Evolutionary conservation across 2,113 vertebrate species (phyloP), one percentile per base, ranked within the genome.

Genomic region (Apteryx owenii): DNA sequence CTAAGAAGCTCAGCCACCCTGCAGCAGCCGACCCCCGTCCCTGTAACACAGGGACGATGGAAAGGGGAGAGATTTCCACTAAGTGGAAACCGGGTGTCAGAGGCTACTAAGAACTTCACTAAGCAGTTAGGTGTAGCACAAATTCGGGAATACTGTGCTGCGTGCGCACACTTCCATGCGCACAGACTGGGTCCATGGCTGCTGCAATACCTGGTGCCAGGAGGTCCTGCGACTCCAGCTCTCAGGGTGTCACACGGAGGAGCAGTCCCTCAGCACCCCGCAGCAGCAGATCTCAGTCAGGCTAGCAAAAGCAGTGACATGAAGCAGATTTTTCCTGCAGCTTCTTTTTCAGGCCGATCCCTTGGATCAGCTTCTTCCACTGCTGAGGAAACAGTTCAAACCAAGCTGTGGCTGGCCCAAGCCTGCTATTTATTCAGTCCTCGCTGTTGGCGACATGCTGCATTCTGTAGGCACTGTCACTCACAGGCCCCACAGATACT

Each of bases 161-260:
- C 29, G 17, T 22, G 42, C 1, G 0, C 53, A 18, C 58, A 17
- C 31, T 28, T 19, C 20, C 17, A 1, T 0, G 6, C 53, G 25
- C 60, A 40, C 38, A 42, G 17, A 17, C 56, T 33, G 29, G 29
- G 56, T 31, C 46, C 2, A 3, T 0, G 1, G 33, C 80, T 46
- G 33, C 0, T 4, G 12, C 42, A n/a, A 3, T 7, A 29, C 6
- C 61, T 6, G 19, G 38, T 7, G 12, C 38, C 53, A 61, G 1
- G 26, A 68, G 11, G 61, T 60, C 48, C 36, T 69, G 66, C 1
- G 0, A 5, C 38, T 36, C 26, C 61, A 54, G 29, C 36, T 38
- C 53, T 64, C 29, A 0, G 20, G n/a, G 40, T 17, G 60, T 19
- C n/a, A 5, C 3, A 6, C 1, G 0, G 16, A 33, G 31, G 15